phyloP scores from a whole-genome alignment of 2,797 vertebrate genomes.

The Manis pentadactyla region DNA sequence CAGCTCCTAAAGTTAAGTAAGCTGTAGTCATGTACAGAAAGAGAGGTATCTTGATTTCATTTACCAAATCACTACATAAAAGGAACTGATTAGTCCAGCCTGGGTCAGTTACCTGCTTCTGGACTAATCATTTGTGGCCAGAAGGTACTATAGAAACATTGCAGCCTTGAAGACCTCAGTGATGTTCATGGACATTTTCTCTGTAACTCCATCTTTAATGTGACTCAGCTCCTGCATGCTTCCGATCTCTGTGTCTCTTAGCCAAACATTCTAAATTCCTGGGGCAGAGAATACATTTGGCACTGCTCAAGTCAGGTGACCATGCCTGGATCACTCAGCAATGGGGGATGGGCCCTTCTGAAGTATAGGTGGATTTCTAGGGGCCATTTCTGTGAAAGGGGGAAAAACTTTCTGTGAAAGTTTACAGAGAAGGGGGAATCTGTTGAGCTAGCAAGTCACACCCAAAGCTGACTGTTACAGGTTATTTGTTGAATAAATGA shows the following conservation, averaged over 20 bases:
- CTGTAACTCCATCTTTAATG: background rate
- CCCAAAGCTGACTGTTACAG: background rate
- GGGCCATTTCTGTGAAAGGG: background rate
- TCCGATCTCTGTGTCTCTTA: background rate
- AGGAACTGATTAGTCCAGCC: background rate
- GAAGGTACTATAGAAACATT: background rate
- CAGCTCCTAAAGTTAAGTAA: background rate
- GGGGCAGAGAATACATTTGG: background rate
- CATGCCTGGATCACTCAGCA: background rate
- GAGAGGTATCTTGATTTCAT: background rate
- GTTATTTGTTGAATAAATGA: slow-evolving; percentile 28
- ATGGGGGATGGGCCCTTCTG: background rate
- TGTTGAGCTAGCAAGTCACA: background rate
- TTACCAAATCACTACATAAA: background rate
- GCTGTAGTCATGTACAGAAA: background rate
- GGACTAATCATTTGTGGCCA: background rate
- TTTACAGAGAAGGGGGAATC: slow-evolving; percentile 25
- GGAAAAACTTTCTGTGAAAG: background rate
- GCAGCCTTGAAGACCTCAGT: background rate
- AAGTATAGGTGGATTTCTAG: background rate
- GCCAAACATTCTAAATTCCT: slow-evolving; percentile 4
- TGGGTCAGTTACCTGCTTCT: background rate
- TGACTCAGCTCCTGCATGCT: background rate
- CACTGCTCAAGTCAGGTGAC: background rate
- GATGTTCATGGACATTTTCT: background rate